Conservation (phyloP, 2,113 vertebrate genomes). For the Clupea harengus region DNA sequence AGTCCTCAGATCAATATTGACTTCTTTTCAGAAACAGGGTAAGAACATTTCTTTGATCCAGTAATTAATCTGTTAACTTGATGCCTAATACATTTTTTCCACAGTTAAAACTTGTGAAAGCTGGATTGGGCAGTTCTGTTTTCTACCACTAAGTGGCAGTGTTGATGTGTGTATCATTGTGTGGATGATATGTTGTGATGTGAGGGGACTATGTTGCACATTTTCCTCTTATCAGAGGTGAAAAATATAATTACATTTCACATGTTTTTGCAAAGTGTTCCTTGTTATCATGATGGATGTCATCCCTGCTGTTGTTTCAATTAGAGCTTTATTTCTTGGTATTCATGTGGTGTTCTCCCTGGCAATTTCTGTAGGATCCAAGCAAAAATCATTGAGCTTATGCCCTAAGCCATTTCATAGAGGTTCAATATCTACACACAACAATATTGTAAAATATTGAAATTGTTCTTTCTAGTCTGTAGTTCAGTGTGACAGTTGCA, state of each 20-base stretch:
- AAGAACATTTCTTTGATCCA: too few relatives aligned
- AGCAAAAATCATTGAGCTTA: background rate
- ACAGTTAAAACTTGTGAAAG: too few relatives aligned
- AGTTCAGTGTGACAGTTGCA: background rate
- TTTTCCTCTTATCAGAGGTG: background rate
- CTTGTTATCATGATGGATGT: constrained; percentile 6
- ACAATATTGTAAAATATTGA: background rate
- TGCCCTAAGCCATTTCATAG: background rate
- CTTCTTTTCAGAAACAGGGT: too few relatives aligned
- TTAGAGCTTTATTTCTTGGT: background rate
- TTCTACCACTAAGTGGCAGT: background rate
- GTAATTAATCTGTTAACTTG: too few relatives aligned
- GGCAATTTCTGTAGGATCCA: background rate
- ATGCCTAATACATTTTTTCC: too few relatives aligned
- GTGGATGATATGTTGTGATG: background rate
- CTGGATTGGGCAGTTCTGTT: background rate
- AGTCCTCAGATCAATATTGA: background rate
- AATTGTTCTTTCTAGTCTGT: background rate
- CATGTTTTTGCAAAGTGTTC: background rate
- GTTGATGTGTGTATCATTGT: background rate
- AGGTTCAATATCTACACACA: background rate
- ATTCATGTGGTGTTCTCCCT: background rate
- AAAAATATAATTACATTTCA: background rate
- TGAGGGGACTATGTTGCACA: background rate
- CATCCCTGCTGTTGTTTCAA: background rate